Evolutionary conservation across 2,888 invertebrate genomes (phyloP).

Genomic region (Protophormia terraenovae): DNA sequence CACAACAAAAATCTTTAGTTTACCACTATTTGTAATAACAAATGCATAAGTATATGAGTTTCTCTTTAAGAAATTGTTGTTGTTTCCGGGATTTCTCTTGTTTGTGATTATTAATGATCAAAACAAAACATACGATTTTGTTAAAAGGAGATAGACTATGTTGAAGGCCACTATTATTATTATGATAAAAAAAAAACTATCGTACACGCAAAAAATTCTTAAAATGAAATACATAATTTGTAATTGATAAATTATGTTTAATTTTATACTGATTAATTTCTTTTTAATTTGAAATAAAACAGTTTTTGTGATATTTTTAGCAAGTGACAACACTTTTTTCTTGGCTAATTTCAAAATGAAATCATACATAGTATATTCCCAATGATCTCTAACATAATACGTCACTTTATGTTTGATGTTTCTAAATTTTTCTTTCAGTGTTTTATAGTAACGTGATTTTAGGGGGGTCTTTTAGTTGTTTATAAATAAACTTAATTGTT

Average conservation of each 20-base stretch:
- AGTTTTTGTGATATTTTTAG: neutral
- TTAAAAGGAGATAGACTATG: conserved; percentile 73
- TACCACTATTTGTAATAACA: neutral
- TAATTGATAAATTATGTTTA: too few species aligned
- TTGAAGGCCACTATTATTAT: neutral
- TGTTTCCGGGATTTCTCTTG: neutral
- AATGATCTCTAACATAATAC: neutral
- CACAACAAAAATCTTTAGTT: neutral
- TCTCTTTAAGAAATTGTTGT: neutral
- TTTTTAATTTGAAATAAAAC: too few species aligned
- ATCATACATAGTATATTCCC: neutral
- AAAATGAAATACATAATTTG: too few species aligned
- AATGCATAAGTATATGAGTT: neutral
- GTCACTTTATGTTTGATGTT: neutral
- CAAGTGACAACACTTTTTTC: conserved; percentile 3
- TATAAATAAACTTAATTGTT: neutral
- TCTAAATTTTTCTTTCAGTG: neutral
- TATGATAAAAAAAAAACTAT: neutral
- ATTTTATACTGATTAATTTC: too few species aligned
- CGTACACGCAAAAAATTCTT: neutral
- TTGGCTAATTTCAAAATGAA: neutral
- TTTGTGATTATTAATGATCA: conserved; percentile 68
- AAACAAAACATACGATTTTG: conserved; percentile 80
- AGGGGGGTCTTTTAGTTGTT: neutral
- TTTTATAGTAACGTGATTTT: neutral